Evolutionary conservation across 2,113 vertebrate genomes (phyloP), one percentile per base, ranked within the genome.

Genomic region (Pavo muticus): DNA sequence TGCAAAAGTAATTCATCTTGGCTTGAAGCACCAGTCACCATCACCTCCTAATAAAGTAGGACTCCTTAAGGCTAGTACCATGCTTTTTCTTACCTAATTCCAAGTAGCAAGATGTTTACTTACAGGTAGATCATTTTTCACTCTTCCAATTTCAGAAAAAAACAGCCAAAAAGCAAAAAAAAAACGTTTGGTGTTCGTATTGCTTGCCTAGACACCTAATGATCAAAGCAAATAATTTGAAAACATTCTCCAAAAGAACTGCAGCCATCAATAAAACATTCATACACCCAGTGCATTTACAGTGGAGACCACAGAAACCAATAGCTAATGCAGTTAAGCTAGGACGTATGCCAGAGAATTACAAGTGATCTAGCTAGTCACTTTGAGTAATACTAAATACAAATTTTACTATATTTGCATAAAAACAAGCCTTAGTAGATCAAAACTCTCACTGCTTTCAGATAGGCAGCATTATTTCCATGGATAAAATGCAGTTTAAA

Each of bases 1-100:
- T 83, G 75, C 79, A 84, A 60, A 80, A 70, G 37, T 73, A 94
- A 93, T 96, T 91, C 30, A 77, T 82, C 85, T 91, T 83, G 90
- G 75, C 82, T 93, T 76, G 54, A 80, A 87, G 20, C 24, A 91
- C 24, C 30, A 91, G n/a, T 44, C 59, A 84, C 70, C 54, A 88
- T 77, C 76, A 91, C 68, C 56, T 88, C 64, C 83, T 60, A 59
- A 69, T 85, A 93, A 73, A 93, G 56, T 54, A 91, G 63, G 64
- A 88, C 79, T 93, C 79, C 83, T 94, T 85, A 61, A 85, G 88
- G 92, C 68, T 91, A 96, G 27, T 54, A 73, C 47, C 68, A 64
- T 2, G 5, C 7, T 75, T 70, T 78, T 89, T 76, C 75, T 76
- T 37, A 75, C 68, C 48, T 70, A 16, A 10, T 50, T 54, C 14